Evolutionary conservation across 2,797 vertebrate species (phyloP).

Genomic region (Phataginus tricuspis): DNA sequence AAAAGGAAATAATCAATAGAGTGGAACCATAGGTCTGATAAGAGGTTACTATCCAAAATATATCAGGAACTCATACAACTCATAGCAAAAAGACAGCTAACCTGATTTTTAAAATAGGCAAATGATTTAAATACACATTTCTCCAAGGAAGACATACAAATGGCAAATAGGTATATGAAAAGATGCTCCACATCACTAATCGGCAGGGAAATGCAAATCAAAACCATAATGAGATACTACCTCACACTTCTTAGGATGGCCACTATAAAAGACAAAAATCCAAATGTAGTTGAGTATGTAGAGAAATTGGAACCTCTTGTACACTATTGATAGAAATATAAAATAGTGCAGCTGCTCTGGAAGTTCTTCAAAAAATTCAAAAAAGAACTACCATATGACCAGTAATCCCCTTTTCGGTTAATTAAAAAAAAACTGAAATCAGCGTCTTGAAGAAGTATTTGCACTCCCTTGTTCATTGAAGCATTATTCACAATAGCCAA

Average conservation of each 20-base stretch:
- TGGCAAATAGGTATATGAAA: background rate
- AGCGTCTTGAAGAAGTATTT: background rate
- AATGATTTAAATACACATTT: background rate
- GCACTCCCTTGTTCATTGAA: background rate
- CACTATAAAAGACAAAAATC: background rate
- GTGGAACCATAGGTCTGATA: background rate
- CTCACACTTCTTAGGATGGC: background rate
- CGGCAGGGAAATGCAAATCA: background rate
- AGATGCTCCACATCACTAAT: background rate
- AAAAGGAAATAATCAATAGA: background rate
- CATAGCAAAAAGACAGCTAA: background rate
- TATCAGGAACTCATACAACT: background rate
- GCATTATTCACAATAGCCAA: background rate
- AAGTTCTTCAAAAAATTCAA: background rate
- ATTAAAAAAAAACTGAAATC: background rate
- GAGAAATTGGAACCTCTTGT: background rate
- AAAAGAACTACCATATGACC: background rate
- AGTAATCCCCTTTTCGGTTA: background rate
- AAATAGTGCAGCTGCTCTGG: background rate
- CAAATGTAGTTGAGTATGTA: background rate
- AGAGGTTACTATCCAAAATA: background rate
- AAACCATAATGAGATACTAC: background rate
- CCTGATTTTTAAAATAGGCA: background rate
- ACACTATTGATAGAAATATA: background rate
- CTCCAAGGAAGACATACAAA: background rate